Percentiles rank a stretch among this genome's conserved stretches.
Conservation (phyloP, 2,113 vertebrate genomes). For the Cichladusa arquata region DNA sequence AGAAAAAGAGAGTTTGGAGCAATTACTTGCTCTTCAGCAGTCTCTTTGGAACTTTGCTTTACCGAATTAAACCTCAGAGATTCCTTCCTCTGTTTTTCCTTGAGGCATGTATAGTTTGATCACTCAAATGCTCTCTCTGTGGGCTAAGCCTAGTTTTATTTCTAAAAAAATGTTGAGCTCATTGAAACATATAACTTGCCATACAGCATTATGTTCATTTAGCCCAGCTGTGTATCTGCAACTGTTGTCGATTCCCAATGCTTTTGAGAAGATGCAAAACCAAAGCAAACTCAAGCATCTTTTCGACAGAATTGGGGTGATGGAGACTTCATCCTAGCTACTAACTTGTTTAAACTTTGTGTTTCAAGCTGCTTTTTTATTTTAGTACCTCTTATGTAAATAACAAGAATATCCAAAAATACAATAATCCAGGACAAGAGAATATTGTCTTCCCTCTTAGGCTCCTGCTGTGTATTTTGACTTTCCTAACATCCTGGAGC, state of each 20-base stretch:
- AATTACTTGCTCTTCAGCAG: conserved; percentile 38
- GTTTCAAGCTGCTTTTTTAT: neutral
- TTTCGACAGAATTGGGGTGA: neutral
- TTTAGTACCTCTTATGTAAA: neutral
- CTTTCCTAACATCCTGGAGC: neutral
- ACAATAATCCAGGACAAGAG: neutral
- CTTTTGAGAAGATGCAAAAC: neutral
- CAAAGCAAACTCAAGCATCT: neutral
- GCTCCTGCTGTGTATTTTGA: neutral
- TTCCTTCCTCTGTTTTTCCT: conserved; percentile 21
- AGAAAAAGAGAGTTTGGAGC: neutral
- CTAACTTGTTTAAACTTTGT: neutral
- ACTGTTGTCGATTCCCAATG: neutral
- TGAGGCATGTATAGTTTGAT: conserved; percentile 44
- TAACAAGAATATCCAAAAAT: neutral
- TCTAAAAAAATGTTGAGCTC: conserved; percentile 11
- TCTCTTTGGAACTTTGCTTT: conserved; percentile 38
- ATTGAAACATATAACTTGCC: conserved; percentile 27
- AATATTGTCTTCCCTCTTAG: neutral
- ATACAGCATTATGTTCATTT: neutral
- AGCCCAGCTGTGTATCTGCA: neutral
- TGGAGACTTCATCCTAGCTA: neutral
- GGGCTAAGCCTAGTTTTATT: conserved; percentile 52
- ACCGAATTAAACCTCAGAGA: conserved; percentile 52
- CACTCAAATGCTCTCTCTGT: conserved; percentile 44